These are phyloP conservation scores for Philhelius pedissequus DNA, from an alignment of 2,888 invertebrate species.

Conservation along the genomic window DNA sequence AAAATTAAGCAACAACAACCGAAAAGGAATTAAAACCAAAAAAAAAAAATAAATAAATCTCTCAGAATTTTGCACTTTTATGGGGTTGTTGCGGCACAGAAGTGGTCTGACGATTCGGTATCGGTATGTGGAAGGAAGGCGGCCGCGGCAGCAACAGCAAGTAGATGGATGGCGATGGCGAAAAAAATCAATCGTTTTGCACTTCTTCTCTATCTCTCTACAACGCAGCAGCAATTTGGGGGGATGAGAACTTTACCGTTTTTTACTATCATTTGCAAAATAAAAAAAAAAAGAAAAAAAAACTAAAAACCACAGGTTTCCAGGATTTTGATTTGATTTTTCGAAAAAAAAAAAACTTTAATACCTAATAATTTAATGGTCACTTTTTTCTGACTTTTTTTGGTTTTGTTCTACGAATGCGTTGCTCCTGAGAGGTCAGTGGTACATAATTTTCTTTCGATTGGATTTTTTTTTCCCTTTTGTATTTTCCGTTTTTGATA, in stretches of 20 bases:
- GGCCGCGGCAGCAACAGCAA: slow-evolving; percentile 37
- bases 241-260: slow-evolving; percentile 11
- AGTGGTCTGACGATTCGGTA: too few species aligned
- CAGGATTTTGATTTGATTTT: slow-evolving; percentile 1
- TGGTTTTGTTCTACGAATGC: slow-evolving; percentile 30
- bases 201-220: slow-evolving; percentile 54
- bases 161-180: slow-evolving; percentile 40
- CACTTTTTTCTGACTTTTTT: slow-evolving; percentile 1
- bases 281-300: not conserved
- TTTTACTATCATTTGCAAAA: slow-evolving; percentile 39
- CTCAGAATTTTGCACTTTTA: slow-evolving; percentile 57
- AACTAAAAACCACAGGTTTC: slow-evolving; percentile 14
- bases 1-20: not conserved
- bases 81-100: slow-evolving; percentile 41
- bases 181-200: slow-evolving; percentile 66
- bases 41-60: slow-evolving; percentile 13
- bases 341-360: not conserved
- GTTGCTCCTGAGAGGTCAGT: slow-evolving; percentile 52
- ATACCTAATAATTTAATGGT: not conserved
- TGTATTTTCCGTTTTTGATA: slow-evolving; percentile 17
- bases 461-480: slow-evolving; percentile 13
- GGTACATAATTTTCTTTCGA: slow-evolving; percentile 56
- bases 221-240: slow-evolving; percentile 36
- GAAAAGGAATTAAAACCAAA: not conserved
- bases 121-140: slow-evolving; percentile 17